These are phyloP conservation scores for Lepidonotus clava DNA, from an alignment of 2,888 invertebrate species.

Conservation along the genomic window DNA sequence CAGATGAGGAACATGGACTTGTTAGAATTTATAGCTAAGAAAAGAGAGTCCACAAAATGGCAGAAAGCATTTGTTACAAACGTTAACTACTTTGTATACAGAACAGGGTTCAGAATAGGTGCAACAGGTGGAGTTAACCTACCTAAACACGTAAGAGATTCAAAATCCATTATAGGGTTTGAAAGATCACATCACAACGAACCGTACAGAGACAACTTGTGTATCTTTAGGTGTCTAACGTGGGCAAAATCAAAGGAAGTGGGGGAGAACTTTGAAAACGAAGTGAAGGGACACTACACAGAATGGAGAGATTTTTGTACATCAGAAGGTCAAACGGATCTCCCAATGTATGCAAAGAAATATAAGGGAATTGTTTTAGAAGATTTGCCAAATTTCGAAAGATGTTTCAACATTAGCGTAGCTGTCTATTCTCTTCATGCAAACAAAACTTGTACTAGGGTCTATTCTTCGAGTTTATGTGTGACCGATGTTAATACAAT, in stretches of 20 bases:
- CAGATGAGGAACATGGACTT: not conserved
- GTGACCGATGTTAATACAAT: not conserved
- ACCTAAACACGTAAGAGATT: not conserved
- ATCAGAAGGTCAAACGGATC: not conserved
- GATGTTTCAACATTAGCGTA: not conserved
- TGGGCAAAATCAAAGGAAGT: not conserved
- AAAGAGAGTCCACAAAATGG: conserved; percentile 10
- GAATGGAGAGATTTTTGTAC: not conserved
- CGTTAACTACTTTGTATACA: conserved; percentile 9
- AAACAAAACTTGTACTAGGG: not conserved
- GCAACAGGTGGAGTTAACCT: not conserved
- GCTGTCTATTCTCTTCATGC: not conserved
- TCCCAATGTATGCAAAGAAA: not conserved
- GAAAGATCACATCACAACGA: not conserved
- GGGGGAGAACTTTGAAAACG: not conserved
- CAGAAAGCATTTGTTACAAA: not conserved
- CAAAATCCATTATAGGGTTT: not conserved
- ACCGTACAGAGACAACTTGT: conserved; percentile 22
- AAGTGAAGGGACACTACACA: not conserved
- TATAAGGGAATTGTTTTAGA: not conserved
- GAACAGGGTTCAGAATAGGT: not conserved
- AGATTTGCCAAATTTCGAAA: conserved; percentile 23
- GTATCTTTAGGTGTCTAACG: not conserved
- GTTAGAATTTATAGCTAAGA: no score
- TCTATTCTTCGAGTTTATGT: not conserved